phyloP scores from a whole-genome alignment of 2,113 vertebrate species.

The Oenanthe oenanthe region DNA sequence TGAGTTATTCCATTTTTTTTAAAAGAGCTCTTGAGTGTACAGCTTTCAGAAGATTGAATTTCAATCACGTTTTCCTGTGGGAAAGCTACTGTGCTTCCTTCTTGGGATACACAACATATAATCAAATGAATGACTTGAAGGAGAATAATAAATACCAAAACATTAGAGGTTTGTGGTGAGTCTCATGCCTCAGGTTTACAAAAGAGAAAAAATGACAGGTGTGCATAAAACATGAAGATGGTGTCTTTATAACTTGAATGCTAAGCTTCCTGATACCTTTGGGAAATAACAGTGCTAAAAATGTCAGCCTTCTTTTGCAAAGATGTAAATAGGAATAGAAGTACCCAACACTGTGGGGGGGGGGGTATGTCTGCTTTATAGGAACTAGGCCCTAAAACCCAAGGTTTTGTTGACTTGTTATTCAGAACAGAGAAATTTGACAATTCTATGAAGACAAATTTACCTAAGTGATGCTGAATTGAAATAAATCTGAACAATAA shows the following conservation, averaged over 20 bases:
- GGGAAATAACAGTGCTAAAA: neutral
- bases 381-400: neutral
- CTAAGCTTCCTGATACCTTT: neutral
- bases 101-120: neutral
- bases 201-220: neutral
- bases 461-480: neutral
- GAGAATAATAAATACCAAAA: neutral
- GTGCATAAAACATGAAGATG: neutral
- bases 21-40: neutral
- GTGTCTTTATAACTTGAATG: neutral
- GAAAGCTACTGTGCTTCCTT: neutral
- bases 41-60: neutral
- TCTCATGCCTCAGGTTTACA: neutral
- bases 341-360: neutral
- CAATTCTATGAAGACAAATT: neutral
- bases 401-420: neutral
- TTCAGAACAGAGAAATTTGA: neutral
- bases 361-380: neutral
- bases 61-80: rapidly evolving
- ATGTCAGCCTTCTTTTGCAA: neutral
- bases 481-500: neutral
- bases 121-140: neutral
- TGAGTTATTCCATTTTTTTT: neutral
- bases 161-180: neutral
- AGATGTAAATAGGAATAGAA: neutral